A percentile compares a stretch with the other conserved stretches of the same genome.
These are phyloP conservation scores for Stratiolaelaps scimitus DNA, from an alignment of 1,140 invertebrate genomes.

Conservation along the genomic window DNA sequence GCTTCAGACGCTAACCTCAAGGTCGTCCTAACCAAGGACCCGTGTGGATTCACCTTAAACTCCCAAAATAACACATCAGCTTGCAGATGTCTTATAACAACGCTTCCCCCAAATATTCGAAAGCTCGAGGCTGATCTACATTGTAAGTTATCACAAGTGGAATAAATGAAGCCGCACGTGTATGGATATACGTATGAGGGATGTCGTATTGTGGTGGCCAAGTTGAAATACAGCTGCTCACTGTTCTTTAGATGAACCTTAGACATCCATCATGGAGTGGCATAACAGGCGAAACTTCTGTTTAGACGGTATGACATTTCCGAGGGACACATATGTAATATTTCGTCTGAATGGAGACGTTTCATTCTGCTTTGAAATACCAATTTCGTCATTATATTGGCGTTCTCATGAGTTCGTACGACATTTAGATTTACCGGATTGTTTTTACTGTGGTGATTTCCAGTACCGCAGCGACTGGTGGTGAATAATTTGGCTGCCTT, in stretches of 20 bases:
- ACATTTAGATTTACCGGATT: not conserved
- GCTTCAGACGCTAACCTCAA: not conserved
- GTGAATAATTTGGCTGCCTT: slow-evolving; percentile 81
- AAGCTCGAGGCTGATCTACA: slow-evolving; percentile 85
- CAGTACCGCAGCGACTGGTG: slow-evolving; percentile 67
- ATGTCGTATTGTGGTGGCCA: no score
- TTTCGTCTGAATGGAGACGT: no score
- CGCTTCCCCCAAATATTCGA: slow-evolving; percentile 77
- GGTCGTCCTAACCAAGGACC: slow-evolving; percentile 9
- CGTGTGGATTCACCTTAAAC: slow-evolving; percentile 17
- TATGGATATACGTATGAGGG: no score
- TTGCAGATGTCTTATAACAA: slow-evolving; percentile 77
- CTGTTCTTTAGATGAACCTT: no score
- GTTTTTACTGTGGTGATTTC: slow-evolving; percentile 32
- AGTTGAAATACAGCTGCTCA: no score
- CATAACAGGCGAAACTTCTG: no score
- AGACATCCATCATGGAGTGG: no score
- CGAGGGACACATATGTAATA: no score
- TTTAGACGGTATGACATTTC: no score
- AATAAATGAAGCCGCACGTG: no score
- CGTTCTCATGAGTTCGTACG: not conserved
- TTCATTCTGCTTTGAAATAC: no score
- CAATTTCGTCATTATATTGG: slow-evolving; percentile 1
- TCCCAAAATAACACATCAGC: slow-evolving; percentile 52
- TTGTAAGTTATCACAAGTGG: slow-evolving; percentile 45